Conservation (phyloP, 1,140 invertebrate species). For the Amyelois transitella region DNA sequence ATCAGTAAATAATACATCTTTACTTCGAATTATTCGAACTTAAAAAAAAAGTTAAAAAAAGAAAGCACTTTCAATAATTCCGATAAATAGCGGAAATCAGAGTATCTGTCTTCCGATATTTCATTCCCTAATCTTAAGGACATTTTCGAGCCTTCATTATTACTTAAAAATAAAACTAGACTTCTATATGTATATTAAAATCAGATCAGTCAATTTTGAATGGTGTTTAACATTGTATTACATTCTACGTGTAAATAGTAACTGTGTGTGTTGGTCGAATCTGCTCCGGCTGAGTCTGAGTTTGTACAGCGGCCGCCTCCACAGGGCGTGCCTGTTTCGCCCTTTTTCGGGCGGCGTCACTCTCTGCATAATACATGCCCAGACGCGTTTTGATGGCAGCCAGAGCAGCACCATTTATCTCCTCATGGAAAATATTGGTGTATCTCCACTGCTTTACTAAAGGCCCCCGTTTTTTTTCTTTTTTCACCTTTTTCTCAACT, state of each 20-base stretch:
- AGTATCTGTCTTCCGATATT: no score
- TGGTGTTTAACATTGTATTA: background rate
- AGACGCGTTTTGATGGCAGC: constrained; percentile 71
- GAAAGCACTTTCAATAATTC: no score
- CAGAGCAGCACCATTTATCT: constrained; percentile 69
- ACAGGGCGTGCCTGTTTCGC: constrained; percentile 49
- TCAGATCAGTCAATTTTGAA: constrained; percentile 7
- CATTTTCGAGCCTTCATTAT: background rate
- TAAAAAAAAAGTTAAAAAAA: no score
- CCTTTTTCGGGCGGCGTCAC: constrained; percentile 67
- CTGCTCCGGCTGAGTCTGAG: constrained; percentile 43
- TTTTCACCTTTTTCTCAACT: constrained; percentile 46
- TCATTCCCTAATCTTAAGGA: no score
- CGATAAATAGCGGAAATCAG: no score
- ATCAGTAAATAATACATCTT: no score
- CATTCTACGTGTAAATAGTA: constrained; percentile 49
- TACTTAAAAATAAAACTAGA: background rate
- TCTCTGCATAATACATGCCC: constrained; percentile 70
- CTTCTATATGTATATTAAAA: background rate
- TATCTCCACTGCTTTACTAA: constrained; percentile 72
- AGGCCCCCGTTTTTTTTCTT: constrained; percentile 62
- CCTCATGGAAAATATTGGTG: constrained; percentile 71
- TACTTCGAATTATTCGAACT: no score
- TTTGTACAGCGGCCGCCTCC: constrained; percentile 42
- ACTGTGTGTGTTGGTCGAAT: constrained; percentile 53